Conservation (phyloP, 2,888 invertebrate species). For the Oegoconia quadripuncta region DNA sequence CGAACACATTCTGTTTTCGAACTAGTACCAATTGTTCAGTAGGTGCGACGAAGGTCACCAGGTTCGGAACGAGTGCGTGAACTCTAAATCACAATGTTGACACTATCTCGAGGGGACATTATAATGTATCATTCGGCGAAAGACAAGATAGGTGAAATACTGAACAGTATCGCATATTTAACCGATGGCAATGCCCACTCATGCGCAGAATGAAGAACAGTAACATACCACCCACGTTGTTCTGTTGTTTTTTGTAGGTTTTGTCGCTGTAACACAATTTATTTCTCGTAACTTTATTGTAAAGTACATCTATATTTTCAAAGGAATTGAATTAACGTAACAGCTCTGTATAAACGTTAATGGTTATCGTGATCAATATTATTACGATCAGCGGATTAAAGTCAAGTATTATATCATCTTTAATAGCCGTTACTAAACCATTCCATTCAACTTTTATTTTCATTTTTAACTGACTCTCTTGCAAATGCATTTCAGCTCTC, state of each 20-base stretch:
- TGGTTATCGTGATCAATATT: neutral
- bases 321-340: neutral
- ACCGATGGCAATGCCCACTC: too few species aligned
- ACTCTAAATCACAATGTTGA: slow-evolving; percentile 22
- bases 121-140: slow-evolving; percentile 12
- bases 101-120: slow-evolving; percentile 7
- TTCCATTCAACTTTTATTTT: slow-evolving; percentile 5
- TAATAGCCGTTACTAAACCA: slow-evolving; percentile 6
- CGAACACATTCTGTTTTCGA: slow-evolving; percentile 55
- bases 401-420: slow-evolving; percentile 7
- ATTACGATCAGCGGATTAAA: neutral
- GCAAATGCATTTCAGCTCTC: slow-evolving; percentile 1
- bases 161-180: neutral
- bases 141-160: slow-evolving; percentile 8
- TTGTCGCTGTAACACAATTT: neutral
- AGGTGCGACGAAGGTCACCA: slow-evolving; percentile 63
- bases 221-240: too few species aligned
- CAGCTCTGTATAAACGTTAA: neutral
- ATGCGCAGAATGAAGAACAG: too few species aligned
- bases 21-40: slow-evolving; percentile 46
- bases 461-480: slow-evolving; percentile 1
- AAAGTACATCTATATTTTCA: too few species aligned
- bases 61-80: slow-evolving; percentile 38
- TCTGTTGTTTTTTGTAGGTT: too few species aligned
- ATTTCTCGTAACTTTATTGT: too few species aligned